A percentile compares a stretch with the other conserved stretches of the same genome.
Evolutionary conservation across 2,888 invertebrate species (phyloP).

Genomic region (Dicyrtomina minuta): DNA sequence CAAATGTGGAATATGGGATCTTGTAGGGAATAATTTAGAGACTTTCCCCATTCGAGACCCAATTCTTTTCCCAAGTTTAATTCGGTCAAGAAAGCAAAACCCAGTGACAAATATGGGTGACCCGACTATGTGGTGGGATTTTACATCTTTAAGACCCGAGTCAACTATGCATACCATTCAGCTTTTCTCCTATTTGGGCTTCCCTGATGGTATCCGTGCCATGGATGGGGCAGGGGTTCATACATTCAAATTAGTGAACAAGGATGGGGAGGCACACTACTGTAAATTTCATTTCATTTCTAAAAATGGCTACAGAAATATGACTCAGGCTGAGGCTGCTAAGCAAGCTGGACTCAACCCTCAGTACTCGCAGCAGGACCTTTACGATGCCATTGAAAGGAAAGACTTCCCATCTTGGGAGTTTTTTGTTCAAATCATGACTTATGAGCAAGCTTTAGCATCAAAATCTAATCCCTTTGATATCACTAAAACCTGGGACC

Average conservation of each 20-base stretch:
- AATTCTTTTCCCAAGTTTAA: slow-evolving; percentile 86
- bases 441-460: slow-evolving; percentile 57
- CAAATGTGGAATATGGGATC: slow-evolving; percentile 91
- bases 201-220: slow-evolving; percentile 85
- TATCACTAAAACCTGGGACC: slow-evolving; percentile 73
- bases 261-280: slow-evolving; percentile 70
- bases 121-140: slow-evolving; percentile 95
- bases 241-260: slow-evolving; percentile 86
- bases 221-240: slow-evolving; percentile 97
- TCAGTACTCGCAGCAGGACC: slow-evolving; percentile 16
- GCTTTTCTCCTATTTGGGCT: slow-evolving; percentile 86
- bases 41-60: slow-evolving; percentile 90
- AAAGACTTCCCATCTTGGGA: slow-evolving; percentile 59
- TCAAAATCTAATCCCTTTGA: slow-evolving; percentile 60
- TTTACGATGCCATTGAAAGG: slow-evolving; percentile 57
- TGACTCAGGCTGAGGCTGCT: slow-evolving; percentile 56
- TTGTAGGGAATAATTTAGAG: slow-evolving; percentile 75
- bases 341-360: no score
- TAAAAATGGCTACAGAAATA: slow-evolving; percentile 59
- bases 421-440: slow-evolving; percentile 59
- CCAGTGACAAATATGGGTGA: slow-evolving; percentile 84
- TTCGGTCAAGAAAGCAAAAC: slow-evolving; percentile 63
- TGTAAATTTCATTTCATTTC: slow-evolving; percentile 59
- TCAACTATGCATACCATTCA: slow-evolving; percentile 80
- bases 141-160: slow-evolving; percentile 83